Conservation (phyloP, 2,113 vertebrate genomes). For the Pterophyllum scalare region DNA sequence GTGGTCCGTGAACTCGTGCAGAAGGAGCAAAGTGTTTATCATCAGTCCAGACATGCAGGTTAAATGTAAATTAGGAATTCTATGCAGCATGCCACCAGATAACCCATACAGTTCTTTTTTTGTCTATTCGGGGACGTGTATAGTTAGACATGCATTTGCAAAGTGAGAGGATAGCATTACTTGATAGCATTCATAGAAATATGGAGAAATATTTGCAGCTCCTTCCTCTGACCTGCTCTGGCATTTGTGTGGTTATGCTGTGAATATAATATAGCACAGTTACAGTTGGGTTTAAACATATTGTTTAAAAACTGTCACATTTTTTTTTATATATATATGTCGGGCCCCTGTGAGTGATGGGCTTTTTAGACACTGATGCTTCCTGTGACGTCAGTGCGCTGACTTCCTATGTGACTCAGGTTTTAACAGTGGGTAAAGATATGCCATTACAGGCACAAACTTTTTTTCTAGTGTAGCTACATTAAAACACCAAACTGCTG, state of each 20-base stretch:
- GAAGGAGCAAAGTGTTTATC: background rate
- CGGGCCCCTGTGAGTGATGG: background rate
- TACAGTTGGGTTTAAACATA: background rate
- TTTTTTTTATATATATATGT: too few species aligned
- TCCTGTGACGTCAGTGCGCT: constrained; percentile 2
- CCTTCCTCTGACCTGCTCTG: background rate
- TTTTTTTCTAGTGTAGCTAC: background rate
- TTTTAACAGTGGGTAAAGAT: background rate
- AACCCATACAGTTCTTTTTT: background rate
- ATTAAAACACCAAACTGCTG: constrained; percentile 52
- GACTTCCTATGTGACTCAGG: constrained; percentile 62
- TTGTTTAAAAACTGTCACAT: background rate
- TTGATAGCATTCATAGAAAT: background rate
- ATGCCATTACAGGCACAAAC: background rate
- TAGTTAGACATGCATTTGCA: background rate
- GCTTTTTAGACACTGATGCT: background rate
- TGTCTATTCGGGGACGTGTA: background rate
- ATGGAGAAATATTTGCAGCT: background rate
- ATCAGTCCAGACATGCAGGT: background rate
- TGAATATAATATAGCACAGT: background rate
- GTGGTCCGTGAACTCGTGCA: background rate
- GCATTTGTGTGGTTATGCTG: background rate
- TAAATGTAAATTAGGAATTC: background rate
- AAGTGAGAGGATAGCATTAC: background rate
- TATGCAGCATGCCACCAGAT: background rate